Conservation (phyloP, 1,140 invertebrate species). For the Belonocnema kinseyi region DNA sequence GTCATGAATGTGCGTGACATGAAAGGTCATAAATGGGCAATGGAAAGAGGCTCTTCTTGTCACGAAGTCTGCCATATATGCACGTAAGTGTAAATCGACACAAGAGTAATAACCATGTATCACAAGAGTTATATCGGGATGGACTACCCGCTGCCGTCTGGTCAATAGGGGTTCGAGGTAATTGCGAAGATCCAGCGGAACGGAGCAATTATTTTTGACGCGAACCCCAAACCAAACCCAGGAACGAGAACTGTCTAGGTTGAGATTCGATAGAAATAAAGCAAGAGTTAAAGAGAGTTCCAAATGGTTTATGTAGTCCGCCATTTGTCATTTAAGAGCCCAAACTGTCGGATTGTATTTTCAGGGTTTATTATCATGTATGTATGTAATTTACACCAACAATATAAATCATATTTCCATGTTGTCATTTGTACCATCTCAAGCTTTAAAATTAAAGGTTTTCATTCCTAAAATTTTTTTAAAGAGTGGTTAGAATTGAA, state of each 20-base stretch:
- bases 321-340: neutral
- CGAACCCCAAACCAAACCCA: neutral
- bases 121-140: conserved; percentile 50
- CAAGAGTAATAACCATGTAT: conserved; percentile 56
- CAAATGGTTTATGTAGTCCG: neutral
- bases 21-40: neutral
- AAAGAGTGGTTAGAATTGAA: too few relatives aligned
- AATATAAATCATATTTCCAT: neutral
- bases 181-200: conserved; percentile 45
- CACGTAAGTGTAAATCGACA: conserved; percentile 34
- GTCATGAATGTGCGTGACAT: neutral
- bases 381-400: neutral
- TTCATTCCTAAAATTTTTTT: too few relatives aligned
- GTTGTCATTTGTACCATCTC: neutral
- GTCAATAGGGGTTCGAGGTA: conserved; percentile 33
- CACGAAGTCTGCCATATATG: neutral
- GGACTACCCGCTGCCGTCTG: conserved; percentile 24
- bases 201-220: conserved; percentile 48
- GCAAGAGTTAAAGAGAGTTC: neutral
- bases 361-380: neutral
- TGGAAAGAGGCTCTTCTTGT: neutral
- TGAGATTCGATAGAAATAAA: neutral
- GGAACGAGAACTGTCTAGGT: neutral
- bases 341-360: neutral
- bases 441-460: too few relatives aligned